Evolutionary conservation across 2,888 invertebrate species (phyloP).

Genomic region (Acholoe squamosa): DNA sequence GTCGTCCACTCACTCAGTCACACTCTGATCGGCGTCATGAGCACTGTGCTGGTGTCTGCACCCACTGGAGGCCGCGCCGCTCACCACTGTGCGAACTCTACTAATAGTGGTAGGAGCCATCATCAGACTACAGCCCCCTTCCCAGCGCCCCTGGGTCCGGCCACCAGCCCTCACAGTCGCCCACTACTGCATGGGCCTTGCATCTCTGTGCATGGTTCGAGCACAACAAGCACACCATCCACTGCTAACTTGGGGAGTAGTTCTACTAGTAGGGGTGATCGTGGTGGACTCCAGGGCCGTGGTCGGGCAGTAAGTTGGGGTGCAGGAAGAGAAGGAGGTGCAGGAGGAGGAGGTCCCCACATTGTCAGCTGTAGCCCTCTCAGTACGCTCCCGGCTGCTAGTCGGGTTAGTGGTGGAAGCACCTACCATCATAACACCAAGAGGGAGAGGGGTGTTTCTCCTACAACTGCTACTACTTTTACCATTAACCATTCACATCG

Average conservation of each 20-base stretch:
- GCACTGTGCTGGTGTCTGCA: neutral
- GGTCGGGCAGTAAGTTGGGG: neutral
- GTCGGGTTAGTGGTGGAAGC: constrained; percentile 10
- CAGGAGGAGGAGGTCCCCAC: neutral
- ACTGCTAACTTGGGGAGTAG: neutral
- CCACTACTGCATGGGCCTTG: neutral
- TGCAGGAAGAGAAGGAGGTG: neutral
- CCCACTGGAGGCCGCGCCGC: neutral
- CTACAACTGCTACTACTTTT: neutral
- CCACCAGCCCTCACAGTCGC: neutral
- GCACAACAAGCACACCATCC: neutral
- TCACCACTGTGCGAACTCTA: neutral
- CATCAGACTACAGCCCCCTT: neutral
- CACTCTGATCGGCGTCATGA: constrained; percentile 40
- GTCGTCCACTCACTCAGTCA: neutral
- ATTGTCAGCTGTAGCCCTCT: neutral
- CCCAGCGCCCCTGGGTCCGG: constrained; percentile 1
- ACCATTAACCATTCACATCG: neutral
- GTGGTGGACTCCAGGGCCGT: no score
- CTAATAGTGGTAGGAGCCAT: neutral
- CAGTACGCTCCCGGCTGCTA: neutral
- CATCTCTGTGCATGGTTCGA: neutral
- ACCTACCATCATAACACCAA: neutral
- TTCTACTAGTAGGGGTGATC: neutral
- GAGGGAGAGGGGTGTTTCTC: neutral